phyloP scores from a whole-genome alignment of 2,113 vertebrate genomes.

The Bettongia penicillata region DNA sequence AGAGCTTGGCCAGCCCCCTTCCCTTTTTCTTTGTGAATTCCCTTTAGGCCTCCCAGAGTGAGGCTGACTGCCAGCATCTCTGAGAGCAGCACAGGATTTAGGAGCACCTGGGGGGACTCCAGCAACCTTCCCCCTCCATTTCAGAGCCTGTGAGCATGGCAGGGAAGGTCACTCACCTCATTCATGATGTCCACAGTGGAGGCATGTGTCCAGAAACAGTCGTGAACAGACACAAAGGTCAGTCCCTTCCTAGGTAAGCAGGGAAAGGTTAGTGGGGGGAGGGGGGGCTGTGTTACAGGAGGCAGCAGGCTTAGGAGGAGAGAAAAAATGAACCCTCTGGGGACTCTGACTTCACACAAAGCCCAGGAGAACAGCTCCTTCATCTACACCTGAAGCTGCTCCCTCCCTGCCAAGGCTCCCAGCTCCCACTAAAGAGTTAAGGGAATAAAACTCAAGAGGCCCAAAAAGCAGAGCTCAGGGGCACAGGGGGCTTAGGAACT shows the following conservation, averaged over 20 bases:
- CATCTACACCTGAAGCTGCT: too few species aligned
- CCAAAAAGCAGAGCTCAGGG: neutral
- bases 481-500: too few species aligned
- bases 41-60: neutral
- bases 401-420: neutral
- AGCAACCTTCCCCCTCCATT: too few species aligned
- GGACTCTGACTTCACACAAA: neutral
- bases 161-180: constrained; percentile 82
- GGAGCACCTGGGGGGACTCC: too few species aligned
- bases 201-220: constrained; percentile 98
- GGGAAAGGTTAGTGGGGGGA: neutral
- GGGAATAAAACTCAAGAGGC: too few species aligned
- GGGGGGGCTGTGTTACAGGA: neutral
- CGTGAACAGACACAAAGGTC: constrained; percentile 96
- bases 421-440: too few species aligned
- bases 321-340: neutral
- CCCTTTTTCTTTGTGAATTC: neutral
- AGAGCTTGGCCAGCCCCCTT: neutral
- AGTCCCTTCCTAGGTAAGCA: constrained; percentile 87
- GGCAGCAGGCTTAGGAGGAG: too few species aligned
- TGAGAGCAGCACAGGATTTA: too few species aligned
- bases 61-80: neutral
- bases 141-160: neutral
- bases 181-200: constrained; percentile 93
- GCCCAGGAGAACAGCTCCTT: too few species aligned